These are phyloP conservation scores for Telmatochromis sp. DNA, from an alignment of 2,113 vertebrate genomes.

Conservation along the genomic window DNA sequence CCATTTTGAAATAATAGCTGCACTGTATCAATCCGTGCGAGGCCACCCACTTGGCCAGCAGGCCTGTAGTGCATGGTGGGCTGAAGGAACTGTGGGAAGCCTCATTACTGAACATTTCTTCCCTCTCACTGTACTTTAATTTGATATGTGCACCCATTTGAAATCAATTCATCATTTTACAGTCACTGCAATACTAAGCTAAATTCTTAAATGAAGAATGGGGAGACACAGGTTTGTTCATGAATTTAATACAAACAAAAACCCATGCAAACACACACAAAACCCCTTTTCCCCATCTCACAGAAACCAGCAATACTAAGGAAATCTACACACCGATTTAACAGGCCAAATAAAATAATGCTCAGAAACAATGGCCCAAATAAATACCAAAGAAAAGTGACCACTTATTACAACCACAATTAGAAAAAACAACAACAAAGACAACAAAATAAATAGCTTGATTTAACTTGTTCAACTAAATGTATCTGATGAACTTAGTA, in stretches of 20 bases:
- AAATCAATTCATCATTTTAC: slow-evolving; percentile 1
- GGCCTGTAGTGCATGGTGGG: slow-evolving; percentile 19
- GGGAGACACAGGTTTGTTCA: not conserved
- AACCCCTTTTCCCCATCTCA: not conserved
- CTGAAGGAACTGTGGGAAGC: slow-evolving; percentile 36
- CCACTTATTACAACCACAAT: not conserved
- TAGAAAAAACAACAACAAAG: not conserved
- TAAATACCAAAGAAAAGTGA: not conserved
- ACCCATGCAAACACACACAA: not conserved
- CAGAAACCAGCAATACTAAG: not conserved
- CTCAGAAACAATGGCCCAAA: not conserved
- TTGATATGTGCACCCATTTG: not conserved
- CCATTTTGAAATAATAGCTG: slow-evolving; percentile 54
- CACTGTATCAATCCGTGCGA: slow-evolving; percentile 28
- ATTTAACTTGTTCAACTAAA: not conserved
- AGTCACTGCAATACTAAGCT: not conserved
- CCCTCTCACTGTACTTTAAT: not conserved
- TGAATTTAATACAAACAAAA: slow-evolving; percentile 37
- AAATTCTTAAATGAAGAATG: not conserved
- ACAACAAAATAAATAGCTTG: slow-evolving; percentile 2
- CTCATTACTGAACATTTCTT: slow-evolving; percentile 28
- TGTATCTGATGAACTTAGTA: not conserved
- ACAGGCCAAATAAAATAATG: not conserved
- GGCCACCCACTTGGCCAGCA: slow-evolving; percentile 51
- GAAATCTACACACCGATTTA: not conserved